phyloP scores from a whole-genome alignment of 2,888 invertebrate genomes.

The Limnephilus auricula region DNA sequence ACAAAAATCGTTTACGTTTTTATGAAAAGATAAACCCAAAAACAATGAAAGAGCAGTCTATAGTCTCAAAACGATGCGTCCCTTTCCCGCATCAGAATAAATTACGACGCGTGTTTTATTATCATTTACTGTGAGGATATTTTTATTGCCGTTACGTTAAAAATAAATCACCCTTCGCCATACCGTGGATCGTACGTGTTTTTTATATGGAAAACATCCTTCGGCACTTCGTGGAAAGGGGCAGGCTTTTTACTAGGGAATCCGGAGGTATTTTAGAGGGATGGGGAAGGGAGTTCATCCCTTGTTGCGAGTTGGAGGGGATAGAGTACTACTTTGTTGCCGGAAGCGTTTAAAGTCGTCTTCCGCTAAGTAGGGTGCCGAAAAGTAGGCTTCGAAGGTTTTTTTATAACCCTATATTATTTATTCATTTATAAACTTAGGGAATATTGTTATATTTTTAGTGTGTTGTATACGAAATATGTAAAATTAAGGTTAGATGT shows the following conservation, averaged over 20 bases:
- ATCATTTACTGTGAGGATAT: conserved; percentile 41
- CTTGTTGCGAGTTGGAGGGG: conserved; percentile 22
- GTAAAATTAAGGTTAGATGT: too few relatives aligned
- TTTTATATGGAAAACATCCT: conserved; percentile 21
- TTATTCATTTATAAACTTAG: not conserved
- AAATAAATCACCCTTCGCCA: conserved; percentile 21
- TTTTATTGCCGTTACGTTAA: conserved; percentile 28
- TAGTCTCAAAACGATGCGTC: not conserved
- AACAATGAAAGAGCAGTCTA: not conserved
- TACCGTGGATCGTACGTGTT: conserved; percentile 6
- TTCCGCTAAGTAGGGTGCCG: conserved; percentile 21
- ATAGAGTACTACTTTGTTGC: conserved; percentile 1
- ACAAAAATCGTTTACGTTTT: not conserved
- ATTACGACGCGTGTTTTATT: conserved; percentile 22
- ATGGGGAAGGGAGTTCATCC: not conserved
- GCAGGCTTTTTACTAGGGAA: not conserved
- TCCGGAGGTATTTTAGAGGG: not conserved
- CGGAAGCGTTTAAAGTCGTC: conserved; percentile 42
- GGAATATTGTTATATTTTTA: not conserved
- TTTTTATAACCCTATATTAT: not conserved
- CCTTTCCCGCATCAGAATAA: not conserved
- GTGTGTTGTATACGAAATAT: too few relatives aligned
- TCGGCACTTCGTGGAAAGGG: not conserved
- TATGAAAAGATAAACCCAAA: not conserved
- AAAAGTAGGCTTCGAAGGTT: not conserved